Conservation (phyloP, 2,113 vertebrate genomes). For the Apistogramma diplotaenia region DNA sequence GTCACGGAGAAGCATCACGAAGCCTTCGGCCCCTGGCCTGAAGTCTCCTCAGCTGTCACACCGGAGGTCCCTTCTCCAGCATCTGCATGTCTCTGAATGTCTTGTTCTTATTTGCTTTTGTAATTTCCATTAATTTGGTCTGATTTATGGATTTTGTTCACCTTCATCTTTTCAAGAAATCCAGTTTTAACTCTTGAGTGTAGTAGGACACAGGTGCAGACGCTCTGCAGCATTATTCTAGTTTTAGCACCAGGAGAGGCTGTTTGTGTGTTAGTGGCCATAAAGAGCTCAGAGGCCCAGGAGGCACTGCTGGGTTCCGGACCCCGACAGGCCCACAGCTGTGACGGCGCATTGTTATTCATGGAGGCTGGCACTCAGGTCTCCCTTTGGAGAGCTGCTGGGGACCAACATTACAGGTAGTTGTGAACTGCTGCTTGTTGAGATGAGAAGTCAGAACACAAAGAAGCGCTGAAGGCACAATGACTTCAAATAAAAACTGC, state of each 20-base stretch:
- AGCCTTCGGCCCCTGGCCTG: not conserved
- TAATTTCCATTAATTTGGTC: too few species aligned
- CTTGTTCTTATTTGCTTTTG: too few species aligned
- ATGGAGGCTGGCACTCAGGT: constrained; percentile 68
- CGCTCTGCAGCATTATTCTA: too few species aligned
- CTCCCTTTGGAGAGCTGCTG: constrained; percentile 62
- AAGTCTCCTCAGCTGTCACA: too few species aligned
- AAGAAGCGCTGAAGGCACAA: constrained; percentile 73
- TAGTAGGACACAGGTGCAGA: too few species aligned
- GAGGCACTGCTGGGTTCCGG: constrained; percentile 40
- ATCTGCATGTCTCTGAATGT: too few species aligned
- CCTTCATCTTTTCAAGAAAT: too few species aligned
- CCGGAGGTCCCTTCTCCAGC: too few species aligned
- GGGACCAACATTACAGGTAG: constrained; percentile 78
- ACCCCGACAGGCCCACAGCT: constrained; percentile 63
- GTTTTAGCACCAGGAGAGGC: constrained; percentile 13
- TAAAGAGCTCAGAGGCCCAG: constrained; percentile 54
- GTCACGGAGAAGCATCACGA: not conserved
- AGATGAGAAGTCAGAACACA: constrained; percentile 74
- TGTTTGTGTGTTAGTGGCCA: constrained; percentile 56
- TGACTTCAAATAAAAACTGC: constrained; percentile 82
- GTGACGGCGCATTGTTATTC: constrained; percentile 80
- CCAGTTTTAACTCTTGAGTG: too few species aligned
- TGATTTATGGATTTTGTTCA: too few species aligned
- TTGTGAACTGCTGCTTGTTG: constrained; percentile 79